phyloP scores from a whole-genome alignment of 2,888 invertebrate species.

The Nomada fucata region DNA sequence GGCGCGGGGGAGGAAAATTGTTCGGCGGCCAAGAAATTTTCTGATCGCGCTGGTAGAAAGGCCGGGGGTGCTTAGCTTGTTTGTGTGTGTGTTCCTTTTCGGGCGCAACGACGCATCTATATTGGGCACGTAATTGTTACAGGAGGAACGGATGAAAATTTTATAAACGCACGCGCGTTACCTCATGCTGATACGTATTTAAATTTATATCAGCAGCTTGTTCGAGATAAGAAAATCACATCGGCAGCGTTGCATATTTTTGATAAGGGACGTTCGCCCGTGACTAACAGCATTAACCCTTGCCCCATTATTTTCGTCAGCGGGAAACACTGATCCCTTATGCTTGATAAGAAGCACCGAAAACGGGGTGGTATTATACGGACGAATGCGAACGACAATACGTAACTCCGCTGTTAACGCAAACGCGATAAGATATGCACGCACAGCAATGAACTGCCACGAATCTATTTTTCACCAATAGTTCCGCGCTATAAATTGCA shows the following conservation, averaged over 20 bases:
- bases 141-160: no score
- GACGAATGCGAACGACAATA: constrained; percentile 37
- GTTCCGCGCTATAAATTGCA: background rate
- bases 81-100: no score
- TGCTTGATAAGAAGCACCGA: constrained; percentile 58
- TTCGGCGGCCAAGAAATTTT: no score
- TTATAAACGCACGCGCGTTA: background rate
- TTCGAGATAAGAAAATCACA: background rate
- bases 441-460: background rate
- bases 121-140: no score
- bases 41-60: no score
- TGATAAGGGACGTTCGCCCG: constrained; percentile 7
- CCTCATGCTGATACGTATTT: background rate
- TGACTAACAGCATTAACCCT: constrained; percentile 59
- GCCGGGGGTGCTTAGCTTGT: no score
- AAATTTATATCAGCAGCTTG: background rate
- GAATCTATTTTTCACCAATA: background rate
- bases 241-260: background rate
- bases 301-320: constrained; percentile 60
- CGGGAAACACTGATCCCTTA: constrained; percentile 68
- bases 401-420: constrained; percentile 45
- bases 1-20: no score
- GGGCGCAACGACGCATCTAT: no score
- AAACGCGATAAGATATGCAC: constrained; percentile 26
- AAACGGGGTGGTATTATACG: constrained; percentile 45